phyloP scores from a whole-genome alignment of 2,113 vertebrate genomes.

The Coregonus clupeaformis region DNA sequence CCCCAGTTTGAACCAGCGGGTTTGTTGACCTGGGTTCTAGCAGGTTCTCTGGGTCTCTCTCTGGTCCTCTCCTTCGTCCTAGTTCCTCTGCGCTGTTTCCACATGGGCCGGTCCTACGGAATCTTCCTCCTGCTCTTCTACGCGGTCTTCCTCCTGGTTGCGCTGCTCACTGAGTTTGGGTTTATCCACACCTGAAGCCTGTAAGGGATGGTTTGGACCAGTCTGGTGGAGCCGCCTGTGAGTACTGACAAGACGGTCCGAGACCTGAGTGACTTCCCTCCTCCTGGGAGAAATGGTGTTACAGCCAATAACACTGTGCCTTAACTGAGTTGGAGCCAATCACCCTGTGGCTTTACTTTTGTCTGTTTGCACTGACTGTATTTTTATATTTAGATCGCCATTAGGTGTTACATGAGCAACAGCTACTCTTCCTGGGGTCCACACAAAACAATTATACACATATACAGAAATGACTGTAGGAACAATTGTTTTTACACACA shows the following conservation, averaged over 20 bases:
- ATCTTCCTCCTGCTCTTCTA: conserved; percentile 85
- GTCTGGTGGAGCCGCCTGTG: too few species aligned
- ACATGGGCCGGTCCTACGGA: conserved; percentile 77
- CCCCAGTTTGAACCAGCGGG: conserved; percentile 83
- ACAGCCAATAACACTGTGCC: conserved; percentile 34
- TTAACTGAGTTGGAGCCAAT: conserved; percentile 30
- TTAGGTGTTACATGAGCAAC: too few species aligned
- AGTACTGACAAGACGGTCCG: too few species aligned
- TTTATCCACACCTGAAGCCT: too few species aligned
- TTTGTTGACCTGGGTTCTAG: conserved; percentile 89
- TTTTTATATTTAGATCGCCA: neutral
- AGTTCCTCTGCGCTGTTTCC: conserved; percentile 85
- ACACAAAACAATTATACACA: too few species aligned
- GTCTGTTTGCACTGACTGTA: neutral
- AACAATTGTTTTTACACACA: too few species aligned
- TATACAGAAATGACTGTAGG: too few species aligned
- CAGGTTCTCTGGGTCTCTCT: conserved; percentile 85
- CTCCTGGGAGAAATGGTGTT: conserved; percentile 28
- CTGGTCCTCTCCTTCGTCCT: conserved; percentile 84
- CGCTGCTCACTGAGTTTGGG: conserved; percentile 88
- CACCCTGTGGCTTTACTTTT: conserved; percentile 7
- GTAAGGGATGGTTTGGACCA: too few species aligned
- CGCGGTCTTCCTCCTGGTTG: conserved; percentile 78
- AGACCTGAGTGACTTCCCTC: conserved; percentile 6
- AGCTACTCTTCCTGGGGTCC: neutral